Evolutionary conservation across 2,113 vertebrate genomes (phyloP), one percentile per base, ranked within the genome.

Genomic region (Puffinus mauretanicus): DNA sequence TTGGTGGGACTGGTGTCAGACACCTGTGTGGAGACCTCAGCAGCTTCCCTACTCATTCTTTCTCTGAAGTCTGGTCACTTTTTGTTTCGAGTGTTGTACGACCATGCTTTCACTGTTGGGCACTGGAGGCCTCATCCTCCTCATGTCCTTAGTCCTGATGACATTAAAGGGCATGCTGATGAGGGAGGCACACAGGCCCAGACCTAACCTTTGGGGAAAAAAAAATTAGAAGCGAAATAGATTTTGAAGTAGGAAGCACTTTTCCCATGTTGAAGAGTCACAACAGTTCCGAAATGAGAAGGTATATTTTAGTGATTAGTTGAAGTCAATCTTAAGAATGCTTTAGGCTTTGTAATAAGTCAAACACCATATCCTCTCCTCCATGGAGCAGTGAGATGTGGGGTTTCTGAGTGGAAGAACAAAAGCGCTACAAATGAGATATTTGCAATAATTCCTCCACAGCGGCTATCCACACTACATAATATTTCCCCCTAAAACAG

Each of bases 391-490:
- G 61, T 36, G 65, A 88, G 82, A 82, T 4, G 49, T 61, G 38
- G 38, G 47, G 61, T 78, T 94, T 89, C 77, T 75, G 52, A 91
- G 44, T 82, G 57, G 86, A 92, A 94, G 83, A 95, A 88, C 57
- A 91, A 60, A 95, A 94, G 77, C 27, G 3, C 84, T 94, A 54
- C 57, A 91, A 95, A 94, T 82, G 69, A 95, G 73, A 40, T 91
- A 94, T 89, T 93, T 95, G 86, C 81, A 94, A 21, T 87, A 94
- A 94, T 91, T 91, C 58, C 54, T 91, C 69, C 65, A 54, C 44
- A 79, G 77, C 0, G 6, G 61, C 83, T 72, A 85, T 79, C 44
- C 58, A 66, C 4, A 30, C 66, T 84, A 85, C 54, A 40, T 79
- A 90, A 92, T 91, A 91, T 91, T 89, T 94, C 26, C 73, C 27